A percentile compares a stretch with the other conserved stretches of the same genome.
These are phyloP conservation scores for Rhagophthalmus giganteus DNA, from an alignment of 2,888 invertebrate genomes.

Conservation along the genomic window DNA sequence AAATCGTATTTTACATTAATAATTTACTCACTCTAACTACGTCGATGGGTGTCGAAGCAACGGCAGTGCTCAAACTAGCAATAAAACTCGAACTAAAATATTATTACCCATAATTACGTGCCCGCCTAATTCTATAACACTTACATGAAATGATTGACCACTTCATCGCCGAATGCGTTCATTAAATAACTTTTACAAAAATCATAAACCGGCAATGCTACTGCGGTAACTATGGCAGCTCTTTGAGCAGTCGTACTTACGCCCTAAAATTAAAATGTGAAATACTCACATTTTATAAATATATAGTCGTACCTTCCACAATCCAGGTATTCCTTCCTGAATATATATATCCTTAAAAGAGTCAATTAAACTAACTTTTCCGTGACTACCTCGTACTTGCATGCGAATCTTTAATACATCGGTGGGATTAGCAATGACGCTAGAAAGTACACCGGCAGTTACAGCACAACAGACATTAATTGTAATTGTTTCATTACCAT, in stretches of 20 bases:
- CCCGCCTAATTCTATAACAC: too few species aligned
- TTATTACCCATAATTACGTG: too few species aligned
- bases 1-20: not conserved
- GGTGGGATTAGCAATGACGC: slow-evolving; percentile 94
- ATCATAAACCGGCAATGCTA: slow-evolving; percentile 93
- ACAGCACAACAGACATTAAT: slow-evolving; percentile 82
- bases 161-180: slow-evolving; percentile 73
- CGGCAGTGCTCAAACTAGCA: slow-evolving; percentile 89
- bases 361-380: slow-evolving; percentile 63
- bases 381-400: slow-evolving; percentile 73
- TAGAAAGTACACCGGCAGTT: slow-evolving; percentile 84
- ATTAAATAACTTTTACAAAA: slow-evolving; percentile 78
- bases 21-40: slow-evolving; percentile 76
- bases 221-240: slow-evolving; percentile 90
- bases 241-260: slow-evolving; percentile 91
- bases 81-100: slow-evolving; percentile 83
- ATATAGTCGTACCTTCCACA: slow-evolving; percentile 73
- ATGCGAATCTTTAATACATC: slow-evolving; percentile 95
- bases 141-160: slow-evolving; percentile 85
- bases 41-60: slow-evolving; percentile 93
- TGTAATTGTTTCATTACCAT: slow-evolving; percentile 61
- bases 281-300: too few species aligned
- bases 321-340: slow-evolving; percentile 80
- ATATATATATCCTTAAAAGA: slow-evolving; percentile 82
- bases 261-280: slow-evolving; percentile 63